Evolutionary conservation across 2,888 invertebrate species (phyloP).

Genomic region (Steromphala cineraria): DNA sequence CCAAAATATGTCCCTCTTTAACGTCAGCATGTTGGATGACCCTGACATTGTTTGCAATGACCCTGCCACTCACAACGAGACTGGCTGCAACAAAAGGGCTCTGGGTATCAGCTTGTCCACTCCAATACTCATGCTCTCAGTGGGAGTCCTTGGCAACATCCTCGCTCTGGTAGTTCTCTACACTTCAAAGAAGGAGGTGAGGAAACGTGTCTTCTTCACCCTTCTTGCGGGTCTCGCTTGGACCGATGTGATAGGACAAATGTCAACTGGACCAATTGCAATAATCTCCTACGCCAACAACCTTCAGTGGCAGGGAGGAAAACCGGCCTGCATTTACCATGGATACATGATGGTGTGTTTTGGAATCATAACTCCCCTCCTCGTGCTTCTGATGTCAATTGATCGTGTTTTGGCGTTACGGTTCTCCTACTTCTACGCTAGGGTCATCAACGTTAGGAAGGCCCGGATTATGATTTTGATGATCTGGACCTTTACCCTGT

Average conservation of each 20-base stretch:
- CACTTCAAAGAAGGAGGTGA: constrained; percentile 61
- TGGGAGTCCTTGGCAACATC: constrained; percentile 72
- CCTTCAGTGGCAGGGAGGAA: constrained; percentile 70
- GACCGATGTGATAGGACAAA: constrained; percentile 73
- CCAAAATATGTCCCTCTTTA: not conserved
- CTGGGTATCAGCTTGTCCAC: constrained; percentile 59
- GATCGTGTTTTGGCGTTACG: constrained; percentile 72
- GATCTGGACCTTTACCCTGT: constrained; percentile 59
- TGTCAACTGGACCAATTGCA: constrained; percentile 68
- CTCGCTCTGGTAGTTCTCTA: constrained; percentile 72
- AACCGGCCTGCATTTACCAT: constrained; percentile 70
- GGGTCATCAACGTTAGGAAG: constrained; percentile 57
- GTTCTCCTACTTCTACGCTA: constrained; percentile 70
- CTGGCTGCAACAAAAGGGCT: constrained; percentile 44
- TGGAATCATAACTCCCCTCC: constrained; percentile 71
- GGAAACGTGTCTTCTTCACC: constrained; percentile 71
- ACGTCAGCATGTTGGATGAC: constrained; percentile 7
- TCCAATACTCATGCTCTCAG: constrained; percentile 59
- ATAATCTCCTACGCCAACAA: constrained; percentile 68
- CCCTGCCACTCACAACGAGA: constrained; percentile 26
- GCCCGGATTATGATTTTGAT: constrained; percentile 56
- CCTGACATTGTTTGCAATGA: constrained; percentile 41
- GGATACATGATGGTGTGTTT: constrained; percentile 74
- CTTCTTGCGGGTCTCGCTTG: constrained; percentile 71
- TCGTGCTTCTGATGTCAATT: constrained; percentile 74